Conservation (phyloP, 2,888 invertebrate genomes). For the Hofmannophila pseudospretella region DNA sequence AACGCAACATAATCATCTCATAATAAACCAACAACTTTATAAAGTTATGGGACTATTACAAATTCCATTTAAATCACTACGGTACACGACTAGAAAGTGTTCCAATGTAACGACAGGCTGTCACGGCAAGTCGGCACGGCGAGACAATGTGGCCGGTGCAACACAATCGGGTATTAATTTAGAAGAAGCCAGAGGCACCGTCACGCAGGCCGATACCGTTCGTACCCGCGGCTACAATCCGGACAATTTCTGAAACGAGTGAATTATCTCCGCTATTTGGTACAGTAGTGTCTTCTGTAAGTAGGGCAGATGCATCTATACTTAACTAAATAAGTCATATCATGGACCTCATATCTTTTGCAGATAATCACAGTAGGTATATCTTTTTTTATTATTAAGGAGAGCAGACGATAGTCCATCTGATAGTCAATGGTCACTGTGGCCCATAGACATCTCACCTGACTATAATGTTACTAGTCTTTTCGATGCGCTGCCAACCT, state of each 20-base stretch:
- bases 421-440: too few species aligned
- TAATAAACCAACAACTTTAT: too few species aligned
- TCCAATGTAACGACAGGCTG: conserved; percentile 50
- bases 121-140: conserved; percentile 41
- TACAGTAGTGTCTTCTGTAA: conserved; percentile 42
- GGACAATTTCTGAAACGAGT: conserved; percentile 51
- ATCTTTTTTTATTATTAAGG: too few species aligned
- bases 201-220: conserved; percentile 61
- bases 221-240: conserved; percentile 49
- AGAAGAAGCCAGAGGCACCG: conserved; percentile 52
- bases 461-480: too few species aligned
- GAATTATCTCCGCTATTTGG: conserved; percentile 36
- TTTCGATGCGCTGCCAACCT: too few species aligned
- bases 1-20: too few species aligned
- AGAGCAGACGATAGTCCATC: too few species aligned
- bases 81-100: conserved; percentile 56
- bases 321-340: neutral
- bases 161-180: conserved; percentile 63
- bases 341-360: too few species aligned
- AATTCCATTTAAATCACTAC: conserved; percentile 37
- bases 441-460: too few species aligned
- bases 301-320: conserved; percentile 23
- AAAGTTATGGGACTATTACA: conserved; percentile 18
- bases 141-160: conserved; percentile 48
- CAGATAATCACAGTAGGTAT: too few species aligned